Evolutionary conservation across 1,140 invertebrate species (phyloP), one percentile per base, ranked within the genome.

Genomic region (Drosophila repleta): DNA sequence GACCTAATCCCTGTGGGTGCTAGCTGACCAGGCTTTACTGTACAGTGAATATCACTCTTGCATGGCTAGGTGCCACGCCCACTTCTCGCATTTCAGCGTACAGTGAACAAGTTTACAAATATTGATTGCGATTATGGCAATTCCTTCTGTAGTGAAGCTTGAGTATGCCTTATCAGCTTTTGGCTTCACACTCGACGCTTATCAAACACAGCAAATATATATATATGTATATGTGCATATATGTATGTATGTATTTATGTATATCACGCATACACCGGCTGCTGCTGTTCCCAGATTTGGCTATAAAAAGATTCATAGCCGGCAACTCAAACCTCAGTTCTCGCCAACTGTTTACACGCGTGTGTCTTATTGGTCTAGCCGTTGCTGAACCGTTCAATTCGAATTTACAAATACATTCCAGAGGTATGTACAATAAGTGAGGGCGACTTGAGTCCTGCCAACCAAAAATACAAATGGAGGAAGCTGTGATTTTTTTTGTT

Each of bases 271-370:
- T 37, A 64, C 26, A 55, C 52, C 51, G 56, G 41, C 82, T 81
- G 71, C 58, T 81, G 67, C 58, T 69, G 57, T 56, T 56, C 29
- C 43, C 57, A 67, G 21, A 48, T 48, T 35, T 26, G 64, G 58
- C 71, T 87, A 87, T 87, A 87, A 60, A 79, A 83, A 64, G 75
- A 69, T 63, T 88, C 61, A 67, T 61, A 64, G 46, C 55, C 17
- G 32, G 43, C 52, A 39, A 48, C 29, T 15, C 41, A 20, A 48
- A 58, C 63, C 65, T 87, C 76, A 87, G 79, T 88, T 70, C 71
- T 52, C 70, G 70, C 68, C 66, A 53, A 76, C 60, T 35, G 46
- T 53, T 60, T 65, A 60, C n/a, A 56, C 37, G 46, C 52, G 76
- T 45, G 76, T 76, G 61, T 67, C 65, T 46, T 53, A 72, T 73